These are phyloP conservation scores for Corynorhinus townsendii DNA, from an alignment of 2,113 vertebrate species.

Conservation along the genomic window DNA sequence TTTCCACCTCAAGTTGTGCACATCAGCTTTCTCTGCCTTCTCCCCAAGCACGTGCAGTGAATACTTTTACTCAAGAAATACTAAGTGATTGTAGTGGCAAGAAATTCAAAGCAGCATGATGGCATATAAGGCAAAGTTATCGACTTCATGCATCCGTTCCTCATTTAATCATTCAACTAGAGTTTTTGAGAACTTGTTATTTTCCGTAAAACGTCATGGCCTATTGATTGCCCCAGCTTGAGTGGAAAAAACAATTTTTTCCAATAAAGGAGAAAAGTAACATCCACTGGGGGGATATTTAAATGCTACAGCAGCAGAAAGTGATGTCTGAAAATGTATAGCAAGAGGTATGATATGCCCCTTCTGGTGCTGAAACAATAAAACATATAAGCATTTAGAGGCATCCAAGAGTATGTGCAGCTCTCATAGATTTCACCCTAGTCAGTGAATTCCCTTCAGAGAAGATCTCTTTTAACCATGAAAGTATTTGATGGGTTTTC, in stretches of 20 bases:
- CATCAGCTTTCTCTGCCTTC: not conserved
- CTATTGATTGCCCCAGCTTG: not conserved
- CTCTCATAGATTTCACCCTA: not conserved
- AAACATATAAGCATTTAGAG: not conserved
- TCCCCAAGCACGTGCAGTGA: not conserved
- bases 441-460: not conserved
- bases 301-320: not conserved
- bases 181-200: not conserved
- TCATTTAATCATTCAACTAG: not conserved
- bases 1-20: not conserved
- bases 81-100: not conserved
- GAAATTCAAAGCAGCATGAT: not conserved
- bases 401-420: not conserved
- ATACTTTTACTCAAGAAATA: not conserved
- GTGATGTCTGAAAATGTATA: not conserved
- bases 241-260: not conserved
- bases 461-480: not conserved
- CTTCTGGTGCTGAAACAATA: not conserved
- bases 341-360: not conserved
- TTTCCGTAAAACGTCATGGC: not conserved
- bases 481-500: not conserved
- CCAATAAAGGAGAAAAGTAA: not conserved
- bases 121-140: not conserved
- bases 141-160: not conserved
- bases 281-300: not conserved